Percentiles rank a stretch among this genome's conserved stretches.
Evolutionary conservation across 53 echinoderm and acorn worm genomes (phyloP).

Genomic region (Zoroaster sp.): DNA sequence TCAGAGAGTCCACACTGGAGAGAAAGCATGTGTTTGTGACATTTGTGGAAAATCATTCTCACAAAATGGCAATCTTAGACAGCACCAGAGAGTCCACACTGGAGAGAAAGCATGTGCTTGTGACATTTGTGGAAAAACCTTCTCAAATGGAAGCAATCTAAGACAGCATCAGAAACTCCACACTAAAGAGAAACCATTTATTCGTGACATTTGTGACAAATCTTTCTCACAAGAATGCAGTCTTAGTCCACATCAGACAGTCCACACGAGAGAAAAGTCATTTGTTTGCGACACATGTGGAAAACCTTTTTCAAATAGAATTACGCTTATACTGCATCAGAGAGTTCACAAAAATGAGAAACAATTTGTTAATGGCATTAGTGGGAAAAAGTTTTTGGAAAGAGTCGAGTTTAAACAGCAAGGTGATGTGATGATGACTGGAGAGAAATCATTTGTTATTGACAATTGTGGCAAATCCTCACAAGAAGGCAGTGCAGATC

Average conservation of each 20-base stretch:
- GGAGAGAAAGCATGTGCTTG: neutral
- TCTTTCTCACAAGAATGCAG: neutral
- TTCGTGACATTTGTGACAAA: neutral
- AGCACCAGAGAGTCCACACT: constrained; percentile 7
- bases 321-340: neutral
- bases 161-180: neutral
- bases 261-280: neutral
- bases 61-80: neutral
- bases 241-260: neutral
- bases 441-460: too few species aligned
- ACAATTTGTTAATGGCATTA: neutral
- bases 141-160: neutral
- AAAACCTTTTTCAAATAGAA: neutral
- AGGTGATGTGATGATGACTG: too few species aligned
- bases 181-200: neutral
- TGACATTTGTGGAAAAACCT: constrained; percentile 12
- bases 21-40: neutral
- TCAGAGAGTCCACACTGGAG: neutral
- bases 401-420: too few species aligned
- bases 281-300: neutral
- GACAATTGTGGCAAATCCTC: too few species aligned
- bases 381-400: neutral
- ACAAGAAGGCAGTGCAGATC: too few species aligned
- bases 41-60: neutral
- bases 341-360: neutral